Evolutionary conservation across 2,797 vertebrate species (phyloP).

Genomic region (Lacerta bilineata): DNA sequence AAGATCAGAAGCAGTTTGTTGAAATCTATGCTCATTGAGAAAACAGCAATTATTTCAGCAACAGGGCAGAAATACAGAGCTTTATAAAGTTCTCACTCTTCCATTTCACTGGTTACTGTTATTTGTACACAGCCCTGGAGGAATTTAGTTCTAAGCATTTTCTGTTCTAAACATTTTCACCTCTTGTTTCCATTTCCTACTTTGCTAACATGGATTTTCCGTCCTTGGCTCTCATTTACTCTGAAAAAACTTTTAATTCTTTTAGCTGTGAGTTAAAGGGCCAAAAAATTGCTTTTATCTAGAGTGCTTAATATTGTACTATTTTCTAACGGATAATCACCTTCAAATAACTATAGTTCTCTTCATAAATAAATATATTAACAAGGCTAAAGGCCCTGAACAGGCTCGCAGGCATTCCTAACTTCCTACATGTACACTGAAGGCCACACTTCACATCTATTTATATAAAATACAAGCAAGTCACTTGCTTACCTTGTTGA

Average conservation of each 20-base stretch:
- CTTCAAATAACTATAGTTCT: slow-evolving; percentile 43
- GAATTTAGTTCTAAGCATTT: slow-evolving; percentile 12
- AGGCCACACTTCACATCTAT: slow-evolving; percentile 56
- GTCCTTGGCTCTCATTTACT: slow-evolving; percentile 58
- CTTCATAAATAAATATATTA: slow-evolving; percentile 36
- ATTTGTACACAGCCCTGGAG: slow-evolving; percentile 32
- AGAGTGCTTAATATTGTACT: slow-evolving; percentile 48
- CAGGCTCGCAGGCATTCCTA: neutral
- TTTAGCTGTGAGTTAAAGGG: slow-evolving; percentile 34
- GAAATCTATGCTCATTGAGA: slow-evolving; percentile 1
- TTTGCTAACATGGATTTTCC: slow-evolving; percentile 62
- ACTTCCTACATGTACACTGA: slow-evolving; percentile 31
- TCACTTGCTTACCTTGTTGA: slow-evolving; percentile 76
- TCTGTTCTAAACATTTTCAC: slow-evolving; percentile 52
- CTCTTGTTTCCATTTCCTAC: slow-evolving; percentile 57
- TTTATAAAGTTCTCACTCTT: slow-evolving; percentile 8
- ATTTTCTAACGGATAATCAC: slow-evolving; percentile 46
- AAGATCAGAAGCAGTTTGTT: neutral
- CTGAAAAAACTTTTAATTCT: slow-evolving; percentile 62
- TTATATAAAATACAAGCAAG: slow-evolving; percentile 55
- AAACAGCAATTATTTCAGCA: slow-evolving; percentile 29
- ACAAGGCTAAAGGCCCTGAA: slow-evolving; percentile 47
- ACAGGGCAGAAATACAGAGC: neutral
- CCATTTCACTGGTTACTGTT: neutral
- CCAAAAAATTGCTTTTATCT: slow-evolving; percentile 31